Conservation (phyloP, 2,113 vertebrate genomes). For the Piprites chloris region DNA sequence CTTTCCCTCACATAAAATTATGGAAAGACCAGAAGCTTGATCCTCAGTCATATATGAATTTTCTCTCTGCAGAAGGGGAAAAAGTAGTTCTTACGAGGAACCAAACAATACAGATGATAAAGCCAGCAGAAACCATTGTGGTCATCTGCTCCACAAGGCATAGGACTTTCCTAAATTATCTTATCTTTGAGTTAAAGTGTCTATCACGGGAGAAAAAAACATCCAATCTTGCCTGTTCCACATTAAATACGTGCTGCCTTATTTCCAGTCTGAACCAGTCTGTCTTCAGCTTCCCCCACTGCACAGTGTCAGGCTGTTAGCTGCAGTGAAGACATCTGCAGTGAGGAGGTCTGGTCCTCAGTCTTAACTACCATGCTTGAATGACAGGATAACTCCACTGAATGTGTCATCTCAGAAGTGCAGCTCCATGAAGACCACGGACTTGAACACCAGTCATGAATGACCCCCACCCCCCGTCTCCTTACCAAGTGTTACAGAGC, state of each 20-base stretch:
- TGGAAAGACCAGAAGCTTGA: neutral
- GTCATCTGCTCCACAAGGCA: neutral
- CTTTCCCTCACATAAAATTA: neutral
- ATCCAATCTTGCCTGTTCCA: neutral
- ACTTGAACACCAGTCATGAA: neutral
- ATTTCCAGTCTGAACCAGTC: neutral
- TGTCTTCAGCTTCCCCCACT: neutral
- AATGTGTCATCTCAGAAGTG: neutral
- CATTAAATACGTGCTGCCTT: neutral
- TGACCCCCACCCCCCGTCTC: accelerated
- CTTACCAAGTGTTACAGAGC: neutral
- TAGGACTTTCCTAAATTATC: neutral
- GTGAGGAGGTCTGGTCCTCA: neutral
- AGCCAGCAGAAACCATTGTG: neutral
- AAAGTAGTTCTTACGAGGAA: neutral
- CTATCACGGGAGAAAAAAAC: neutral
- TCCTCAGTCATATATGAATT: neutral
- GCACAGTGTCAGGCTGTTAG: neutral
- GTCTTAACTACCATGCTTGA: neutral
- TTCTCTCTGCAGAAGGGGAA: neutral
- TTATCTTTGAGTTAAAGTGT: neutral
- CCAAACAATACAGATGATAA: neutral
- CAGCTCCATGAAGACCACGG: neutral
- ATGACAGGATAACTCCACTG: neutral
- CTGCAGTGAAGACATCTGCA: neutral